Evolutionary conservation across 2,797 vertebrate species (phyloP).

Genomic region (Euphonia xanthogaster): DNA sequence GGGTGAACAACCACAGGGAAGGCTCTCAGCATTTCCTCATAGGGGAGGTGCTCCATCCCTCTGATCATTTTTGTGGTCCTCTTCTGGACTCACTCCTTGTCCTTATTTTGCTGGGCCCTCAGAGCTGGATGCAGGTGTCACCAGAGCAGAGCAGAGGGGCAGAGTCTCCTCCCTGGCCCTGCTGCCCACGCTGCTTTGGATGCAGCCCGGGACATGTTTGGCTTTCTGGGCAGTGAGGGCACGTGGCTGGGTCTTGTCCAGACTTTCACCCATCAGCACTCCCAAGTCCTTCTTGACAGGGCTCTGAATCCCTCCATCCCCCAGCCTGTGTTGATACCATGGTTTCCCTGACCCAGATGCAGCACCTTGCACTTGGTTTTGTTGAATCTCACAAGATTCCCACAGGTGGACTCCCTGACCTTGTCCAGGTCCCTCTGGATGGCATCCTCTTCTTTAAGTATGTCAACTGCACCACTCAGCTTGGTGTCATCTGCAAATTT

Average conservation of each 20-base stretch:
- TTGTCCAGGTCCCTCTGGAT: neutral
- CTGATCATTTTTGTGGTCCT: neutral
- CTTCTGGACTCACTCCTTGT: neutral
- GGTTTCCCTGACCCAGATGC: neutral
- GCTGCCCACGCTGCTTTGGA: neutral
- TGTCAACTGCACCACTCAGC: neutral
- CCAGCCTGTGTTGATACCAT: neutral
- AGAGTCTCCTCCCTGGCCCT: neutral
- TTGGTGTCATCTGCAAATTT: neutral
- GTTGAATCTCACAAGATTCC: neutral
- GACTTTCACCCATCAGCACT: neutral
- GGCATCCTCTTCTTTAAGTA: neutral
- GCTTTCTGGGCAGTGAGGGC: neutral
- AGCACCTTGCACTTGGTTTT: neutral
- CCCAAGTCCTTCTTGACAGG: neutral
- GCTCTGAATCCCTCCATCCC: neutral
- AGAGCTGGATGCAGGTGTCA: neutral
- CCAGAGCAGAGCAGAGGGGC: neutral
- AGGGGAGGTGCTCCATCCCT: neutral
- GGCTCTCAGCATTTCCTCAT: neutral
- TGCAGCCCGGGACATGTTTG: rapidly evolving
- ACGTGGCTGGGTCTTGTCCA: neutral
- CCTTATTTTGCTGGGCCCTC: neutral
- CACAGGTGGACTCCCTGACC: neutral
- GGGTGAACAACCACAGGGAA: neutral